Percentiles rank a stretch among this genome's conserved stretches.
Conservation (phyloP, 2,113 vertebrate genomes). For the Vanacampus margaritifer region DNA sequence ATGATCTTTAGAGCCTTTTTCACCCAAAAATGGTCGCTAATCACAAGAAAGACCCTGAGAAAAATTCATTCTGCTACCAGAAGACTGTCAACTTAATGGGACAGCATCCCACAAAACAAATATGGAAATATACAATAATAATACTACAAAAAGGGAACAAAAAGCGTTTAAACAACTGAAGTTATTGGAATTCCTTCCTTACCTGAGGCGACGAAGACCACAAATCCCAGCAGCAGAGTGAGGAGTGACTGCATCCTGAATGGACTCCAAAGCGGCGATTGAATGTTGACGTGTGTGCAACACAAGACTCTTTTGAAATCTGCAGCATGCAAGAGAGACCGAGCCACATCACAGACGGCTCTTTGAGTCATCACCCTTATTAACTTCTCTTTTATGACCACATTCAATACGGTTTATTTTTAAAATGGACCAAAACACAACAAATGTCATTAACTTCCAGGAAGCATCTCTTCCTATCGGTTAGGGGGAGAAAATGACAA, state of each 20-base stretch:
- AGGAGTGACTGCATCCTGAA: conserved; percentile 63
- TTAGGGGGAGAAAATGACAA: background rate
- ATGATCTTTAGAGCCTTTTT: background rate
- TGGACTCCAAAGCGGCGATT: conserved; percentile 33
- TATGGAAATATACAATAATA: background rate
- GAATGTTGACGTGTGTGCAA: conserved; percentile 2
- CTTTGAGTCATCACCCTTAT: conserved; percentile 18
- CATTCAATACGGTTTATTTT: background rate
- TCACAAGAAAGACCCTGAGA: background rate
- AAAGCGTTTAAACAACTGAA: background rate
- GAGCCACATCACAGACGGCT: conserved; percentile 22
- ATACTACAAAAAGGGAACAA: background rate
- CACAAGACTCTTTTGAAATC: conserved; percentile 12
- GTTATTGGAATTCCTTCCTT: conserved; percentile 16
- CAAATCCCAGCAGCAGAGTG: conserved; percentile 53
- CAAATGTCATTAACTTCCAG: background rate
- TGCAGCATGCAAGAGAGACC: conserved; percentile 10
- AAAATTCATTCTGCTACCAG: background rate
- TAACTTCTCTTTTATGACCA: conserved; percentile 52
- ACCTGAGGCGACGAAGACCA: conserved; percentile 63
- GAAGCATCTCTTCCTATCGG: background rate
- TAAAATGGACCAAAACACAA: background rate
- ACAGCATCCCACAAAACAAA: background rate
- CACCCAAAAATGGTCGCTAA: background rate
- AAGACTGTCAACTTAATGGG: background rate